Conservation (phyloP, 2,797 vertebrate genomes). For the Toxotes lorentzi region DNA sequence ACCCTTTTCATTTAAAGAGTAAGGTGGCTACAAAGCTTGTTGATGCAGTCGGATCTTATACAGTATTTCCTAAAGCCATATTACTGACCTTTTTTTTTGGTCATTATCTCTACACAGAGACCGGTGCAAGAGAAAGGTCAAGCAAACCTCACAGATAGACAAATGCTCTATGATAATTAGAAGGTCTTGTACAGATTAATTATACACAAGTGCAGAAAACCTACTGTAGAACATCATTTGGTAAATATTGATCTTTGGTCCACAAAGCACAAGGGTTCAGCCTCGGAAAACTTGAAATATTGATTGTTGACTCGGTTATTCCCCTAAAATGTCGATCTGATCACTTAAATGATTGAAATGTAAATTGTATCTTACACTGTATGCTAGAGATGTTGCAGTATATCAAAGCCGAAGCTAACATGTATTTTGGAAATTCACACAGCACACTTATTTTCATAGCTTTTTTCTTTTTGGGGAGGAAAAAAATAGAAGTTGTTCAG, state of each 20-base stretch:
- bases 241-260: neutral
- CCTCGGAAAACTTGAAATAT: neutral
- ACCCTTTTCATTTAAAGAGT: neutral
- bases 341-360: neutral
- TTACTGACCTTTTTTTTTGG: neutral
- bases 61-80: neutral
- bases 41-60: neutral
- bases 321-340: neutral
- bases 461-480: neutral
- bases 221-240: neutral
- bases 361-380: neutral
- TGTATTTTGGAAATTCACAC: conserved; percentile 4
- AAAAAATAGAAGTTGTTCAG: conserved; percentile 28
- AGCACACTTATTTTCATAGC: neutral
- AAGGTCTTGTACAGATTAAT: neutral
- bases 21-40: neutral
- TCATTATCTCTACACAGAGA: neutral
- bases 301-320: neutral
- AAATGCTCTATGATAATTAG: neutral
- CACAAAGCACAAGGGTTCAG: neutral
- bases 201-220: neutral
- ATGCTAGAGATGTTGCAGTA: neutral
- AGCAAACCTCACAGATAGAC: neutral
- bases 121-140: neutral
- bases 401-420: neutral